Conservation (phyloP, 2,797 vertebrate species). For the Pseudocheirus occidentalis region DNA sequence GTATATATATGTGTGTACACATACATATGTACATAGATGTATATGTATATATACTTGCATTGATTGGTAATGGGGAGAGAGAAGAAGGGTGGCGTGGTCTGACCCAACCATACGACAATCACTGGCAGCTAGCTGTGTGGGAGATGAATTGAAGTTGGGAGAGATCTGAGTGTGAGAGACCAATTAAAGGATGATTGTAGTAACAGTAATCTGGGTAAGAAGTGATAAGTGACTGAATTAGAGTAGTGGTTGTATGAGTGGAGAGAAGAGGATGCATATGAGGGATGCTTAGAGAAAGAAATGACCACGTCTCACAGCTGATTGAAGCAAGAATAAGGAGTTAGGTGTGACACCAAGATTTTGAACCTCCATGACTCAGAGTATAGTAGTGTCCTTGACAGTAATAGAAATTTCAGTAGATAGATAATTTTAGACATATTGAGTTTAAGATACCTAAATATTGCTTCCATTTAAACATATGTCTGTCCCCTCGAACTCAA, state of each 20-base stretch:
- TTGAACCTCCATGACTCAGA: neutral
- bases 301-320: neutral
- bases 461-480: neutral
- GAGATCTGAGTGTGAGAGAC: neutral
- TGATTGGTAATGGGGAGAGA: neutral
- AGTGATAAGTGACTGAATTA: neutral
- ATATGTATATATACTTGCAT: neutral
- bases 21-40: neutral
- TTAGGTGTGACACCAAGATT: neutral
- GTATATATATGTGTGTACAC: accelerated
- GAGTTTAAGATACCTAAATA: neutral
- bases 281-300: neutral
- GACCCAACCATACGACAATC: neutral
- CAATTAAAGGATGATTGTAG: neutral
- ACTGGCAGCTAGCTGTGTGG: neutral
- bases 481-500: neutral
- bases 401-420: neutral
- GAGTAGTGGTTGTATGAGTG: neutral
- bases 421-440: neutral
- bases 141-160: neutral
- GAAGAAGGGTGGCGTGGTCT: neutral
- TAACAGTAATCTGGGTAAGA: neutral
- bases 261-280: neutral
- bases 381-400: neutral
- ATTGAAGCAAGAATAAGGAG: neutral